Base-by-base conservation (phyloP, 2,888 invertebrate species). In the Hirtodrosophila duncani region DNA sequence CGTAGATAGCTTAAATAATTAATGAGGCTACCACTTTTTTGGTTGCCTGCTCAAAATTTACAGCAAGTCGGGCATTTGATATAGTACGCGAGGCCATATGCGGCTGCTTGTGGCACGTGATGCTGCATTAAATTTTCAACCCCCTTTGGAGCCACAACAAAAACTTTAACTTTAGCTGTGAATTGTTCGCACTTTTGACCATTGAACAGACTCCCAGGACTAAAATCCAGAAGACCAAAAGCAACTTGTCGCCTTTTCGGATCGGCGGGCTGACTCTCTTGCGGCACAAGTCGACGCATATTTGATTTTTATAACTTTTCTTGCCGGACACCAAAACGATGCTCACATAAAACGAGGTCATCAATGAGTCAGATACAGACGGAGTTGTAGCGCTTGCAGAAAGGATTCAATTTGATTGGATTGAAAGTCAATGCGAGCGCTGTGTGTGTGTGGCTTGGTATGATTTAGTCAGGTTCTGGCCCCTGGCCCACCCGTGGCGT, bases 391-490 rank as follows among this genome's bases (percentile, higher is more conserved):
- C 21, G 14, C 21, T 10, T 13, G 13, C 60, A 55, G n/a, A 72
- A 72, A 77, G 81, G 72, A 80, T 80, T 80, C 79, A 75, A 82
- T 79, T 80, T 75, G 75, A 80, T 79, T 81, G 77, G 81, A 81
- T 77, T 75, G 81, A 68, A 71, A 59, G 65, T 45, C 50, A 43
- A 34, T 58, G 45, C 52, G 37, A 34, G 6, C 14, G 10, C 14
- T 43, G 66, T 26, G 6, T 31, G 31, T 50, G 44, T 58, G 62
- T 66, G 58, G 50, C 50, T 14, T 51, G 63, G 69, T 62, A 74
- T 72, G 72, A 74, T 74, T 75, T 74, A 50, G 55, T 53, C n/a
- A 38, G 52, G 37, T 9, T 41, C 48, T 10, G 24, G 26, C 11
- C 38, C 41, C 9, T 5, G 36, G 21, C n/a, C 9, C 33, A 16